phyloP scores from a whole-genome alignment of 2,113 vertebrate species.

The Puma concolor region DNA sequence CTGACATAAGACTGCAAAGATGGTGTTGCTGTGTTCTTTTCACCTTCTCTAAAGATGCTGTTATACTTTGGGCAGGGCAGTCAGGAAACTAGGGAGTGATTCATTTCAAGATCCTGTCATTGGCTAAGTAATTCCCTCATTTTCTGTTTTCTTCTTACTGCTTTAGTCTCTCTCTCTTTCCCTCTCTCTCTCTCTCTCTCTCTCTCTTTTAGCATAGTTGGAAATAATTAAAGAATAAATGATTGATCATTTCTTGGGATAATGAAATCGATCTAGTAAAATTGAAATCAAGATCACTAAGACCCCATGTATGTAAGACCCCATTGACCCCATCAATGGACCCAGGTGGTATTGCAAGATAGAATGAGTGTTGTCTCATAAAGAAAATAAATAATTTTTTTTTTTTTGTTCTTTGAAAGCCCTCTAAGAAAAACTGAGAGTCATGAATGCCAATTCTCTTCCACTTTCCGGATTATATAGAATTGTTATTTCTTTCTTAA shows the following conservation, averaged over 20 bases:
- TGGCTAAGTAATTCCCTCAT: not conserved
- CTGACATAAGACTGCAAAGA: no score
- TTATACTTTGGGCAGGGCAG: not conserved
- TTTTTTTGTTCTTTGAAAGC: not conserved
- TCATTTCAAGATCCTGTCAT: rapidly evolving
- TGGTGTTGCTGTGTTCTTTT: not conserved
- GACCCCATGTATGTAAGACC: not conserved
- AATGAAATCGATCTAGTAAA: not conserved
- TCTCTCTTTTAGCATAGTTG: not conserved
- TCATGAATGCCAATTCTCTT: not conserved
- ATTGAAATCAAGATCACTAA: not conserved
- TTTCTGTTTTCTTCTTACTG: not conserved
- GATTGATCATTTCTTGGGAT: not conserved
- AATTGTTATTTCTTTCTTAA: not conserved
- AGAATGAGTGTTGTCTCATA: not conserved
- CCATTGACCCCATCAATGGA: no score
- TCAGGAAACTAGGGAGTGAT: not conserved
- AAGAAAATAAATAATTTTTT: not conserved
- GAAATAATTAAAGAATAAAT: not conserved
- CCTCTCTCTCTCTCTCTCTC: not conserved
- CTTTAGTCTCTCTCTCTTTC: not conserved
- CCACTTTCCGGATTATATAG: not conserved
- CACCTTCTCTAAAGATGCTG: not conserved
- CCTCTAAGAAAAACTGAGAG: not conserved
- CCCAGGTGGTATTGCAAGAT: not conserved